Base-by-base conservation (phyloP, 2,113 vertebrate genomes). In the Cathartes aura region DNA sequence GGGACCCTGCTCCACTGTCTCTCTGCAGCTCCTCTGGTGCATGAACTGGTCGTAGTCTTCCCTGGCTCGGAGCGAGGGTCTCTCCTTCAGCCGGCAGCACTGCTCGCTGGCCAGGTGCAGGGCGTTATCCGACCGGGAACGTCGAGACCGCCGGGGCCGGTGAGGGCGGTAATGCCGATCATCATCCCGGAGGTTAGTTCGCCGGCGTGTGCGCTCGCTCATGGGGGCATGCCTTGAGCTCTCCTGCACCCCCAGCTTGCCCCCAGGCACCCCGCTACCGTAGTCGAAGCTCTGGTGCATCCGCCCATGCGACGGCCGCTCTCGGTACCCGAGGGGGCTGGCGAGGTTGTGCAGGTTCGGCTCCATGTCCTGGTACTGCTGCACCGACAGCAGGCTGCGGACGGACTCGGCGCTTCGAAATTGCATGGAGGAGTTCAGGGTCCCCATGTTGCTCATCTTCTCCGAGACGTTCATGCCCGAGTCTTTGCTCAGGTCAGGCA, bases 401-500 rank as follows among this genome's bases (percentile, higher is more conserved):
- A 99, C 98, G 0, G 99, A 99, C 97, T 99, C 99, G 0, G 99
- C 99, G 70, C 99, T 99, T 38, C 99, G 99, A 84, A 99, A 99
- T 71, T 99, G 99, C 95, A 98, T 95, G 7, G 99, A 99, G 14
- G 99, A 99, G 96, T 99, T 99, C 5, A 99, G 98, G 0, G 99
- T 99, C 58, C 99, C 99, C 99, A 99, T 99, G 97, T 98, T 99
- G 97, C 99, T 99, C 96, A 99, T 87, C 96, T 99, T 99, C 97
- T 99, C 99, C 0, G 99, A 99, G 89, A 99, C 92, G 3, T 99
- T 99, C 99, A 99, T 99, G 52, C 99, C 99, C 0, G 99, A 99
- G 98, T 99, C 99, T 97, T 99, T 99, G 98, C 99, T 99, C 94
- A 99, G 98, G 97, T 99, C 99, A 0, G 99, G 99, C 99, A 99